A percentile compares a stretch with the other conserved stretches of the same genome.
Conservation (phyloP, 2,797 vertebrate species). For the Lithobates pipiens region DNA sequence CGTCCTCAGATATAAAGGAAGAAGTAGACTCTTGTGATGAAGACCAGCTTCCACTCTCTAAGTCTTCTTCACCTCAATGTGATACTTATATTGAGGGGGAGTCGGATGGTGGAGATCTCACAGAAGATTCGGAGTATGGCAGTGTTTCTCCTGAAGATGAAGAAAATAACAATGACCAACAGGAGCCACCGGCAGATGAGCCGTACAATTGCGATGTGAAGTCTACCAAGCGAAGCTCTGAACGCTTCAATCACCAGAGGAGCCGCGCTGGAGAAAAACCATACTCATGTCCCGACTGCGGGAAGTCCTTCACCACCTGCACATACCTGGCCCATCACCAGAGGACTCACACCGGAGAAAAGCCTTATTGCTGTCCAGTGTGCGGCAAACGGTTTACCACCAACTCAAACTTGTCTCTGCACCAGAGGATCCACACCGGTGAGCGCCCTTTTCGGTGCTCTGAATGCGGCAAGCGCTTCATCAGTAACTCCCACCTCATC, state of each 20-base stretch:
- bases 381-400: background rate
- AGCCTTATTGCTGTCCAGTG: background rate
- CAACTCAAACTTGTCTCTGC: background rate
- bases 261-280: background rate
- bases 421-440: conserved; percentile 3
- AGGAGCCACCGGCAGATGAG: background rate
- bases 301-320: background rate
- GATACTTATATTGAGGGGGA: background rate
- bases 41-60: background rate
- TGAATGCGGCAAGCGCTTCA: conserved; percentile 20
- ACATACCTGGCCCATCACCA: background rate
- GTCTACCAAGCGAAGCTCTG: background rate
- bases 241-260: background rate
- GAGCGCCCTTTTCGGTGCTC: conserved; percentile 5
- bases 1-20: background rate
- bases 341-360: background rate
- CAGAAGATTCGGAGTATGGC: background rate
- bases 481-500: conserved; percentile 24
- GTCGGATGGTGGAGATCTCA: background rate
- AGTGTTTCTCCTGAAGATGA: background rate
- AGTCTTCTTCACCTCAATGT: background rate
- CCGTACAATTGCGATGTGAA: background rate
- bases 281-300: background rate
- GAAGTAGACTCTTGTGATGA: background rate
- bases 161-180: background rate